Conservation (phyloP, 2,888 invertebrate species). For the Drosophila pseudotakahashii region DNA sequence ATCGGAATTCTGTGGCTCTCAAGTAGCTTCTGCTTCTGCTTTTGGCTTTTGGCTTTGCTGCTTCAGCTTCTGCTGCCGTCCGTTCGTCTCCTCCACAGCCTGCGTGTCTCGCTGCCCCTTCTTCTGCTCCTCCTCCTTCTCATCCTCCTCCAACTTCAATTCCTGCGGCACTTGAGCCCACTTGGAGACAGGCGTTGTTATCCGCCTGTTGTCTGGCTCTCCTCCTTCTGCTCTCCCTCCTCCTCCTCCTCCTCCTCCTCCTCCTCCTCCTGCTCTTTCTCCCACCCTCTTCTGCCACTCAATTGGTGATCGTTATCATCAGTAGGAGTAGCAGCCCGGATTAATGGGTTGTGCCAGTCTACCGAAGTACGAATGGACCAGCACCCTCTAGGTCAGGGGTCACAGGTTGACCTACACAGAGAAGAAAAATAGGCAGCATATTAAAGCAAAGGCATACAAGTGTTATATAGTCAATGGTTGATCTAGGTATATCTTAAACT, state of each 20-base stretch:
- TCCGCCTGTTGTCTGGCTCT: conserved; percentile 41
- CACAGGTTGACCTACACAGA: neutral
- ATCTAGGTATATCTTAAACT: no score
- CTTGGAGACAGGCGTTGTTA: conserved; percentile 65
- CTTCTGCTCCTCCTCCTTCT: neutral
- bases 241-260: neutral
- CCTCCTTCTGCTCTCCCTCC: conserved; percentile 11
- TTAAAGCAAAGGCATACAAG: neutral
- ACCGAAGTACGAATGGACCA: neutral
- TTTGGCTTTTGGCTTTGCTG: conserved; percentile 8
- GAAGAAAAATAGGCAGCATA: neutral
- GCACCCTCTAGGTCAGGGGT: conserved; percentile 8
- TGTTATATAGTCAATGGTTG: no score
- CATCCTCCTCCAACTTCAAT: conserved; percentile 8
- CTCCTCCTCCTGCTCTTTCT: neutral
- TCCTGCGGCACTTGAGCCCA: conserved; percentile 57
- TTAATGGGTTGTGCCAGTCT: conserved; percentile 19
- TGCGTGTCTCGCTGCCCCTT: conserved; percentile 44
- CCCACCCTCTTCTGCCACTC: conserved; percentile 27
- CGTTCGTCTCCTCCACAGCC: conserved; percentile 56
- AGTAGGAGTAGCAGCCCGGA: conserved; percentile 40
- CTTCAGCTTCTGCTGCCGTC: conserved; percentile 18
- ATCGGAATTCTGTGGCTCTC: conserved; percentile 64
- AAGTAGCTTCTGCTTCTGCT: conserved; percentile 72
- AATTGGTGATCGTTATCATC: conserved; percentile 46